Percentiles rank a stretch among this genome's conserved stretches.
Evolutionary conservation across 92 coral and sea anemone species (phyloP).

Genomic region (Phymanthus crucifer): DNA sequence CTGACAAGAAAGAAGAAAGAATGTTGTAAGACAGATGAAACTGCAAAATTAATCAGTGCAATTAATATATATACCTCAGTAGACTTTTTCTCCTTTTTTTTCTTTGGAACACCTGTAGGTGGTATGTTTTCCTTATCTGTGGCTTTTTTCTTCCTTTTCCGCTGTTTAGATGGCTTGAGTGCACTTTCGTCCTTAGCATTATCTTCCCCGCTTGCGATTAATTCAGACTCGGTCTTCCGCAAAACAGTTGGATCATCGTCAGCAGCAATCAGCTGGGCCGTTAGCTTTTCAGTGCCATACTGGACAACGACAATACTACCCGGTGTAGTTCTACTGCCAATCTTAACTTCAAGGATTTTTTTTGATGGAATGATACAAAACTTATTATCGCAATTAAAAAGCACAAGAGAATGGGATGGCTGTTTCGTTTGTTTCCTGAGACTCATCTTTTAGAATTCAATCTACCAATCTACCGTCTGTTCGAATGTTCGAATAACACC

Average conservation of each 20-base stretch:
- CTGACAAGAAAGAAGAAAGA: not conserved
- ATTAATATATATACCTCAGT: not conserved
- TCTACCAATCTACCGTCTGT: not conserved
- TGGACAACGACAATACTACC: not conserved
- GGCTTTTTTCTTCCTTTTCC: slow-evolving; percentile 2
- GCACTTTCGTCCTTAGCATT: too few relatives aligned
- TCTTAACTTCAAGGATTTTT: not conserved
- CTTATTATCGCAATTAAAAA: not conserved
- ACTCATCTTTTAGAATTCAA: slow-evolving; percentile 5
- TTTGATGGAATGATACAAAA: not conserved
- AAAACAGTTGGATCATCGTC: not conserved
- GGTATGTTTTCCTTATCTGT: not conserved
- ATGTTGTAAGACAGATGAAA: not conserved
- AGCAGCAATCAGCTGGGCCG: not conserved
- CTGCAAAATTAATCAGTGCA: not conserved
- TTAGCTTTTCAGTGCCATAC: not conserved
- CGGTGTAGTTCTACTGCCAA: not conserved
- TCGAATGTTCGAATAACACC: too few relatives aligned
- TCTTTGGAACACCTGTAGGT: slow-evolving; percentile 4
- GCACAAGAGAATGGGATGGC: not conserved
- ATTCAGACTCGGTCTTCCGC: not conserved
- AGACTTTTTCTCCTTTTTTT: slow-evolving; percentile 1
- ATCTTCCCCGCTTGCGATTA: too few relatives aligned
- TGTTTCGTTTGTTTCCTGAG: not conserved
- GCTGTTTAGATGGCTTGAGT: not conserved